phyloP scores from a whole-genome alignment of 2,797 vertebrate species.

The Vespertilio murinus region DNA sequence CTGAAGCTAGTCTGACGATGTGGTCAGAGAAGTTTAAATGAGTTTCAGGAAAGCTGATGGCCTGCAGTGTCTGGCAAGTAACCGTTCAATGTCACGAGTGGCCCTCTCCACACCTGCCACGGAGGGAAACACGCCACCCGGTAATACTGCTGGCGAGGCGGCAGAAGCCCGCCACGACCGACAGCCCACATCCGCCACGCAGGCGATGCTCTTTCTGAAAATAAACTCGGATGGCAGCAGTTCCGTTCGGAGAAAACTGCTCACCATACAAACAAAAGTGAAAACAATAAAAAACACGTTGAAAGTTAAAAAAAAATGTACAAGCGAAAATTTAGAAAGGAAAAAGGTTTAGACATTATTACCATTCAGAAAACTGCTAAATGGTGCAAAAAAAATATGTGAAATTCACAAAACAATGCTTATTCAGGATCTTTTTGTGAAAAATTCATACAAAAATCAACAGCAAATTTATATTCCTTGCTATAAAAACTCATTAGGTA shows the following conservation, averaged over 20 bases:
- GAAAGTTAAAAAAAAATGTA: slow-evolving; percentile 70
- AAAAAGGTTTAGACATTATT: slow-evolving; percentile 70
- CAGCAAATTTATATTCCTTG: slow-evolving; percentile 82
- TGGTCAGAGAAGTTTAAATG: slow-evolving; percentile 27
- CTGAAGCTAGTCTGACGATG: not conserved
- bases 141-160: slow-evolving; percentile 34
- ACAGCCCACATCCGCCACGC: slow-evolving; percentile 34
- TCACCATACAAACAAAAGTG: slow-evolving; percentile 66
- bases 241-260: slow-evolving; percentile 67
- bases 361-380: slow-evolving; percentile 78
- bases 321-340: slow-evolving; percentile 72
- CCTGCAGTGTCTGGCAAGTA: not conserved
- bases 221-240: slow-evolving; percentile 62
- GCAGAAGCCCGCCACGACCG: not conserved
- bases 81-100: not conserved
- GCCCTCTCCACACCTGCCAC: not conserved
- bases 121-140: slow-evolving; percentile 29
- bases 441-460: slow-evolving; percentile 85
- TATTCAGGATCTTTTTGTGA: slow-evolving; percentile 73
- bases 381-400: slow-evolving; percentile 78
- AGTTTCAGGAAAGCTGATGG: slow-evolving; percentile 1
- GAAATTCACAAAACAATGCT: slow-evolving; percentile 83
- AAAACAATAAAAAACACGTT: slow-evolving; percentile 47
- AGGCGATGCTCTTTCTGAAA: slow-evolving; percentile 10
- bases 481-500: slow-evolving; percentile 82